phyloP scores from a whole-genome alignment of 37 sponge, comb jelly and placozoan species.

The Beroe forskalii region DNA sequence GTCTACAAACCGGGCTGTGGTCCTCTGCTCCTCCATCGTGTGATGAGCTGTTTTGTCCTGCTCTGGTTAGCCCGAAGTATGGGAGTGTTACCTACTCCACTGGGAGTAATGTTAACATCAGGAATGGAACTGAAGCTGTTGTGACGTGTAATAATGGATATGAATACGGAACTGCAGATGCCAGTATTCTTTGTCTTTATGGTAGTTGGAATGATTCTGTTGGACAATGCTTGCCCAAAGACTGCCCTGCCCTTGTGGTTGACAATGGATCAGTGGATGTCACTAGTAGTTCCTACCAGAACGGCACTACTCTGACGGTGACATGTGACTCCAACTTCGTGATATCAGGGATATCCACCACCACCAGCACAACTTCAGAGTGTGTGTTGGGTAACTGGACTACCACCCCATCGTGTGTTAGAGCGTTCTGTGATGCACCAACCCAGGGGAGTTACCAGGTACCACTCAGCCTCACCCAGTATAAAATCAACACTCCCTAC shows the following conservation, averaged over 20 bases:
- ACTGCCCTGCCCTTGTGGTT: background rate
- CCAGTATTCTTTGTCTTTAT: background rate
- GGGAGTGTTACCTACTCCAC: background rate
- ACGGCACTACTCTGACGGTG: background rate
- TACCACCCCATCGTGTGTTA: background rate
- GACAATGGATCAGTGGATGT: background rate
- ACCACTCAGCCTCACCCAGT: background rate
- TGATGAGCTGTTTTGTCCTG: background rate
- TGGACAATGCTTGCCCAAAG: background rate
- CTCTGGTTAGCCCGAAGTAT: background rate
- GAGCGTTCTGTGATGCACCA: conserved; percentile 1
- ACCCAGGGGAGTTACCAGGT: background rate
- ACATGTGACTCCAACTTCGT: conserved; percentile 8
- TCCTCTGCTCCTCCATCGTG: background rate
- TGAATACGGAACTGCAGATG: background rate
- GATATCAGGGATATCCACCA: background rate
- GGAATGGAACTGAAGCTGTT: background rate
- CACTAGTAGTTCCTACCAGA: background rate
- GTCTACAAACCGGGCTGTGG: background rate
- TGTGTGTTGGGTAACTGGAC: conserved; percentile 41
- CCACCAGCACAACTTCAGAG: background rate
- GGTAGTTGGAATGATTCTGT: background rate
- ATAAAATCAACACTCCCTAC: background rate
- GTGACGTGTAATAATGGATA: background rate
- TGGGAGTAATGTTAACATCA: background rate